Percentiles rank a stretch among this genome's conserved stretches.
These are phyloP conservation scores for Brachyalestes nurse DNA, from an alignment of 2,797 vertebrate species.

Conservation along the genomic window DNA sequence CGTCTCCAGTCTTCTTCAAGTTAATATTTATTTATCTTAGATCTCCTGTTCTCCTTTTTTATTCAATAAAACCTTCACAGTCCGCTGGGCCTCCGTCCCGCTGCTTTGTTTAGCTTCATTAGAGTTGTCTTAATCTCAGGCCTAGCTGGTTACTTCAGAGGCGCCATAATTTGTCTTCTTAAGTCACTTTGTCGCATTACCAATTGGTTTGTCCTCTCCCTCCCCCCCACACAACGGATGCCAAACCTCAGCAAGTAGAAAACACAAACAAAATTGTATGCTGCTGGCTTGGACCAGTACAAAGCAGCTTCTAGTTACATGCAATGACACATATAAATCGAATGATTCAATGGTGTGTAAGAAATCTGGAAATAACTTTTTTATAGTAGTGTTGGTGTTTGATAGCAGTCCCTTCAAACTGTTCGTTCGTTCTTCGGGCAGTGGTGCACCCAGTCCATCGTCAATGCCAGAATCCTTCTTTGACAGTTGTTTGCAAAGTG, in stretches of 20 bases:
- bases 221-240: not conserved
- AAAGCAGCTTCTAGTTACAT: not conserved
- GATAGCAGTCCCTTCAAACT: not conserved
- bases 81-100: conserved; percentile 79
- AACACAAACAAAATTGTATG: conserved; percentile 12
- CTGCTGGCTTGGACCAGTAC: not conserved
- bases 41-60: conserved; percentile 73
- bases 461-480: conserved; percentile 40
- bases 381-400: conserved; percentile 4
- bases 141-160: conserved; percentile 76
- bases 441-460: conserved; percentile 35
- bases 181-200: conserved; percentile 73
- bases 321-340: not conserved
- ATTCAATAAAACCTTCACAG: conserved; percentile 84
- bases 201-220: conserved; percentile 24
- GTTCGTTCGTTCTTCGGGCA: conserved; percentile 15
- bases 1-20: conserved; percentile 71
- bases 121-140: conserved; percentile 85
- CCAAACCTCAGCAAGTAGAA: not conserved
- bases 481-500: conserved; percentile 60
- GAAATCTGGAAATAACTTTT: not conserved
- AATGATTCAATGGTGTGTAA: not conserved
- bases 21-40: conserved; percentile 91
- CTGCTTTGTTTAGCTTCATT: conserved; percentile 89
- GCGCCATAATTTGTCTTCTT: conserved; percentile 79